Percentiles rank a stretch among this genome's conserved stretches.
phyloP scores from a whole-genome alignment of 2,113 vertebrate genomes.

The Hiodon tergisus region DNA sequence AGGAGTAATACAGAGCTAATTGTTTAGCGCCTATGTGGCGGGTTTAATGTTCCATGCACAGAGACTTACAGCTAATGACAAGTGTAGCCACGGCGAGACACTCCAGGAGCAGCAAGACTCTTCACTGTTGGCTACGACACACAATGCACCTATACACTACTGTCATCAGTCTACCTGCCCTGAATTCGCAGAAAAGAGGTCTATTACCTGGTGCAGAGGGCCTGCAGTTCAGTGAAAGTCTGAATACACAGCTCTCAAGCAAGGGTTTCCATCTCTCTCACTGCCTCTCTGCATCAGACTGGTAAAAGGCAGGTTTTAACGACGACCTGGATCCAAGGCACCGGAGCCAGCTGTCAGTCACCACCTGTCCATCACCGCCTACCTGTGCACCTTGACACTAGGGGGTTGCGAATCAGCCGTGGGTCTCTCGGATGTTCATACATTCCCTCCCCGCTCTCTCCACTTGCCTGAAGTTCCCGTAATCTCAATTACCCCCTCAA shows the following conservation, averaged over 20 bases:
- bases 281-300: background rate
- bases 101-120: background rate
- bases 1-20: too few species aligned
- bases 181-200: background rate
- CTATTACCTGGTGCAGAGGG: background rate
- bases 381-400: background rate
- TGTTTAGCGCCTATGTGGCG: conserved; percentile 12
- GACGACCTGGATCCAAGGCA: background rate
- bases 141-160: background rate
- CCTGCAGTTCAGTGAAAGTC: background rate
- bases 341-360: background rate
- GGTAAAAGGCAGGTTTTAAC: background rate
- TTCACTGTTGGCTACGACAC: background rate
- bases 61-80: conserved; percentile 39
- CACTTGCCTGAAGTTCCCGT: background rate
- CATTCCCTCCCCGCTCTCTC: background rate
- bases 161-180: background rate
- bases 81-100: conserved; percentile 17
- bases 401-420: background rate
- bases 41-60: conserved; percentile 34
- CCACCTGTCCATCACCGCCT: background rate
- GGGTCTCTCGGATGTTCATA: background rate
- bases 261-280: background rate
- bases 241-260: background rate
- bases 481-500: background rate